phyloP scores from a whole-genome alignment of 2,113 vertebrate species.

The Orthonyx spaldingii region DNA sequence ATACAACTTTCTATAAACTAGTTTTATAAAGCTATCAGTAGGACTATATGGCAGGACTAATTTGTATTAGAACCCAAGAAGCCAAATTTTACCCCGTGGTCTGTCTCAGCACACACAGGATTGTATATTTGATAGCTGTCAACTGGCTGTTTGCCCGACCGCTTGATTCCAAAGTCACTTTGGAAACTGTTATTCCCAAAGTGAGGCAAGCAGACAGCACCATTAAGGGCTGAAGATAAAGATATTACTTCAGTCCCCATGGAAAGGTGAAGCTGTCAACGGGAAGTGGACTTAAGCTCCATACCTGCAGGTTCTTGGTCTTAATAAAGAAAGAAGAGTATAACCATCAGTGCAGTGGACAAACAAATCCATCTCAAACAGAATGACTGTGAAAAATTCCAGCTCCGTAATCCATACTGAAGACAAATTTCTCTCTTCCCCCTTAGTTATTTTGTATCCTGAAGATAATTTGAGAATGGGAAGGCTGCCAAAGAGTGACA shows the following conservation, averaged over 20 bases:
- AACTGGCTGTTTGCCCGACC: not conserved
- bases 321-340: not conserved
- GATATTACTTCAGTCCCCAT: not conserved
- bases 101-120: not conserved
- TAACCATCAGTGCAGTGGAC: not conserved
- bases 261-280: not conserved
- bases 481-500: not conserved
- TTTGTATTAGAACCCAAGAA: not conserved
- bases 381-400: not conserved
- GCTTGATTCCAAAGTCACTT: not conserved
- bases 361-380: not conserved
- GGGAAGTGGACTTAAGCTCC: not conserved
- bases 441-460: not conserved
- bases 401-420: not conserved
- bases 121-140: not conserved
- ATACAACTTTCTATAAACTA: not conserved
- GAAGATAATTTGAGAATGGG: not conserved
- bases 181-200: not conserved
- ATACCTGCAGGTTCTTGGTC: not conserved
- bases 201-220: not conserved
- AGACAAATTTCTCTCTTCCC: not conserved
- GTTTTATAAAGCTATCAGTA: not conserved
- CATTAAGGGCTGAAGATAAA: not conserved
- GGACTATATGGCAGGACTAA: not conserved
- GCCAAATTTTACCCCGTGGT: accelerated